A percentile compares a stretch with the other conserved stretches of the same genome.
phyloP scores from a whole-genome alignment of 2,113 vertebrate genomes.

The Lycocorax pyrrhopterus region DNA sequence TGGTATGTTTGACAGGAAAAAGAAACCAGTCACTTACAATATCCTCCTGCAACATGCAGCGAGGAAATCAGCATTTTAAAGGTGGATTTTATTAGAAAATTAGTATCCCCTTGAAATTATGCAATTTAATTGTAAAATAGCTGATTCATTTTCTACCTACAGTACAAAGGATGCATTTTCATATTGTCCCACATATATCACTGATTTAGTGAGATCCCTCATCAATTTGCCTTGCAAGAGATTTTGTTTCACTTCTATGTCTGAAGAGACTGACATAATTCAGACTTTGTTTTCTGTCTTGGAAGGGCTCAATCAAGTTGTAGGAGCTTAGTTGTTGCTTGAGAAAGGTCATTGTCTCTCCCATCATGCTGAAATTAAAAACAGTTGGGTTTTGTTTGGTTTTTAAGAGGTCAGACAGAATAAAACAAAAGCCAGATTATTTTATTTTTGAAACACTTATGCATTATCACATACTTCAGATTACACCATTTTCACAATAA shows the following conservation, averaged over 20 bases:
- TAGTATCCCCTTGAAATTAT: background rate
- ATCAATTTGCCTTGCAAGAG: background rate
- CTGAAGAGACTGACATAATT: constrained; percentile 3
- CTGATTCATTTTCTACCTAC: background rate
- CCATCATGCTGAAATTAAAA: constrained; percentile 2
- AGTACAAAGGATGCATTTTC: background rate
- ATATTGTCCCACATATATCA: background rate
- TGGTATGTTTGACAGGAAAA: background rate
- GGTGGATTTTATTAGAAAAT: background rate
- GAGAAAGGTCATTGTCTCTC: constrained; percentile 27
- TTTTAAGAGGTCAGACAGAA: background rate
- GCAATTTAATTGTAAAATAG: background rate
- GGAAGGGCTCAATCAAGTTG: constrained; percentile 18
- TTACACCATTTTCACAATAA: background rate
- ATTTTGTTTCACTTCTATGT: constrained; percentile 7
- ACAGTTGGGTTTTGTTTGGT: background rate
- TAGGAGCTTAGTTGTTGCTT: constrained; percentile 8
- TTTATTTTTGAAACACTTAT: background rate
- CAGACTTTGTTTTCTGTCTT: constrained; percentile 25
- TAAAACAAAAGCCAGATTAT: background rate
- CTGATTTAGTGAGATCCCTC: background rate
- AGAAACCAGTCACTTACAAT: background rate
- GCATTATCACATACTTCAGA: background rate
- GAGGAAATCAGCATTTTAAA: background rate
- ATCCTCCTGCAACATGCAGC: background rate